Evolutionary conservation across 2,888 invertebrate species (phyloP), one percentile per base, ranked within the genome.

Genomic region (Eupithecia vulgata): DNA sequence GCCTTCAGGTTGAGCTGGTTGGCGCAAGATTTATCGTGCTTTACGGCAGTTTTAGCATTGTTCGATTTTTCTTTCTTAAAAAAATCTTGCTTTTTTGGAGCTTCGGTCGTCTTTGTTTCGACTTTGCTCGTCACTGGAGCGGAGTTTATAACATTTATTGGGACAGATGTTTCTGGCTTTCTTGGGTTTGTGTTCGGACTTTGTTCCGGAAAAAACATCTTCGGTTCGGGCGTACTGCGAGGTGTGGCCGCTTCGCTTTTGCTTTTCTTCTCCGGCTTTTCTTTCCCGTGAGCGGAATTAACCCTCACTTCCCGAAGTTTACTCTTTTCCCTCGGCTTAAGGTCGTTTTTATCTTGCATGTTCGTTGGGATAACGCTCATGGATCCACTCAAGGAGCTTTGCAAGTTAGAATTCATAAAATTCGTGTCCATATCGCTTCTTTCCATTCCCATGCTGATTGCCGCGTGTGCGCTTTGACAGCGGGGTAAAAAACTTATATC

Each of bases 41-140:
- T 95, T 17, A 90, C 87, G 0, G 88, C 75, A 69, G 87, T 90
- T 80, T 93, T 94, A 21, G 88, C 83, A 17, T 87, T 82, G 81
- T 82, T 94, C 1, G 91, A 90, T 82, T 93, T 95, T 83, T 92
- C 94, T 76, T 94, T 94, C 88, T 94, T 94, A 87, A 90, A 94
- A 91, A 91, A 93, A 87, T 95, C 95, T 83, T 94, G 94, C 72
- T 95, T 95, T 78, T 94, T 95, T 1, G 92, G 91, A 12, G 91
- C 88, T 74, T 94, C 95, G 12, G 83, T 87, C 5, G 87, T 76
- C 83, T 94, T 94, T 0, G 88, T 82, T 21, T 95, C 94, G 1
- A 85, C 85, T 83, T 94, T 94, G 78, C 84, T 89, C 0, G 90
- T 87, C 25, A 91, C 86, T n/a, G 91, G 82, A 35, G 85, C 87